Evolutionary conservation across 2,113 vertebrate species (phyloP).

Genomic region (Harpagus bidentatus): DNA sequence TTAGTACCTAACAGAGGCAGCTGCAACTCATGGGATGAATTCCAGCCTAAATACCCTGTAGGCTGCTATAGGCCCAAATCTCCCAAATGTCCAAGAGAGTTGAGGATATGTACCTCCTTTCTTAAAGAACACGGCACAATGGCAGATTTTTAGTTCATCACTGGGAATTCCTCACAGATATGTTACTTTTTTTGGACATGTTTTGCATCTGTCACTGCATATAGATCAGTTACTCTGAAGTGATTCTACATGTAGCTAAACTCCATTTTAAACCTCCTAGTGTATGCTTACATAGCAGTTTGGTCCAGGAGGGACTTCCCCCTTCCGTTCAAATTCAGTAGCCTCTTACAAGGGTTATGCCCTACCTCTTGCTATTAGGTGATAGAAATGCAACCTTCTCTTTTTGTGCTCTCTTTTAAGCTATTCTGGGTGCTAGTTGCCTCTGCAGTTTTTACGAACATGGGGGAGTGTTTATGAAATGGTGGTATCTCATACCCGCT

Average conservation of each 20-base stretch:
- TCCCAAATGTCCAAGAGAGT: neutral
- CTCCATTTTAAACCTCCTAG: neutral
- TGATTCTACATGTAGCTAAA: neutral
- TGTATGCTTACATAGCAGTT: fast-evolving
- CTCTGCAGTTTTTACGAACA: neutral
- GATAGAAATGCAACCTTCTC: neutral
- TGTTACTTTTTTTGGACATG: neutral
- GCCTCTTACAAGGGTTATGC: neutral
- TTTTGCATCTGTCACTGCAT: neutral
- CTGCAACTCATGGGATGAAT: neutral
- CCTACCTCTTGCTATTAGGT: neutral
- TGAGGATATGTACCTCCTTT: neutral
- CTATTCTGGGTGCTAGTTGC: neutral
- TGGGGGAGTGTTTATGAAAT: neutral
- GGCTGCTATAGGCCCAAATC: neutral
- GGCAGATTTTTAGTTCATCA: neutral
- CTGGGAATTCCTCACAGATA: neutral
- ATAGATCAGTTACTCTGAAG: neutral
- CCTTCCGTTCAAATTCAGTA: neutral
- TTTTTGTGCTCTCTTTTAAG: neutral
- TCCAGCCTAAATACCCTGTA: neutral
- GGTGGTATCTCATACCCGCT: fast-evolving
- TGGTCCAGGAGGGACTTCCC: neutral
- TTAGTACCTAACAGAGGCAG: neutral
- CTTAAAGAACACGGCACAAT: neutral